These are phyloP conservation scores for Sorex fumeus DNA, from an alignment of 2,113 vertebrate species.

Conservation along the genomic window DNA sequence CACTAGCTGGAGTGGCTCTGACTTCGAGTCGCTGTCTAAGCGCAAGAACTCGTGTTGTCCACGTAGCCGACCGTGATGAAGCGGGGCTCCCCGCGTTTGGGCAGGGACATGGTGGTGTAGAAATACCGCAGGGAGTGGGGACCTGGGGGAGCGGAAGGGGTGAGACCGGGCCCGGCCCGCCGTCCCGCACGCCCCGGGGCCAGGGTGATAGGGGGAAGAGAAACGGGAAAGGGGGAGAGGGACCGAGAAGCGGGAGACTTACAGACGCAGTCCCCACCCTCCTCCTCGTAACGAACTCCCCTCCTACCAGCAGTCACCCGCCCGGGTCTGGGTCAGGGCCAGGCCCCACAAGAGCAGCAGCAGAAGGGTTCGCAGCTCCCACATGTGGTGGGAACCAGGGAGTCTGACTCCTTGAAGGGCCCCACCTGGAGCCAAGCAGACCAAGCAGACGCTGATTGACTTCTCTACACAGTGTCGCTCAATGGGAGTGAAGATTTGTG, in stretches of 20 bases:
- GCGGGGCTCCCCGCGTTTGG: not conserved
- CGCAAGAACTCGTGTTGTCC: constrained; percentile 40
- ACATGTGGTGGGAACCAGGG: not conserved
- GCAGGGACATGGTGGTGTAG: not conserved
- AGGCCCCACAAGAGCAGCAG: not conserved
- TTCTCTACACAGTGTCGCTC: not conserved
- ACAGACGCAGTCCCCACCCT: not conserved
- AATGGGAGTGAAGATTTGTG: not conserved
- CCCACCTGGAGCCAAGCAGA: not conserved
- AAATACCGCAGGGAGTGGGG: constrained; percentile 63
- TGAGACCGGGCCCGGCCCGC: not conserved
- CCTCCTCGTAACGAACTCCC: not conserved
- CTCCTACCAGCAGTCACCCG: not conserved
- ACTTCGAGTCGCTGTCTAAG: constrained; percentile 51
- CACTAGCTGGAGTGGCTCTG: no score
- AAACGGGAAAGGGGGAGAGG: not conserved
- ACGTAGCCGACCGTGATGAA: not conserved
- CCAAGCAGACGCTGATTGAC: no score
- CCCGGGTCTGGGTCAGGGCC: not conserved
- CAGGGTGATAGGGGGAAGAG: not conserved
- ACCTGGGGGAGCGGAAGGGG: not conserved
- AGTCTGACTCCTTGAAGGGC: not conserved
- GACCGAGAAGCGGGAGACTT: no score
- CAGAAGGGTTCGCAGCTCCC: not conserved
- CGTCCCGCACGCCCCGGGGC: no score